Evolutionary conservation across 2,113 vertebrate species (phyloP).

Genomic region (Chlorocebus sabaeus): DNA sequence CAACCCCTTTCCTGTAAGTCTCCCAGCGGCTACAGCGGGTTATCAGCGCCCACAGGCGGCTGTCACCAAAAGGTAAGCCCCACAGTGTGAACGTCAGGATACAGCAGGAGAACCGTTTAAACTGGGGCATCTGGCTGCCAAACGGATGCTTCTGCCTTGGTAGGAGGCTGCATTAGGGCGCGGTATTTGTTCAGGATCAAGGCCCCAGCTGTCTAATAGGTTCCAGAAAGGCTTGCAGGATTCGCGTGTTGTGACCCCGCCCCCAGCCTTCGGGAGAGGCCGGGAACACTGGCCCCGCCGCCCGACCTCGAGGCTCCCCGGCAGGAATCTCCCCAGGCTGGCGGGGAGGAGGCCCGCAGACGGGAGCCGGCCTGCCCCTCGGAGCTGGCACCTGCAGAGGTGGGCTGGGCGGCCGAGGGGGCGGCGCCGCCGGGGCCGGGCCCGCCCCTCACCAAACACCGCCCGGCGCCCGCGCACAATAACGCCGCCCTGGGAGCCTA

Average conservation of each 20-base stretch:
- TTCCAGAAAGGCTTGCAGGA: neutral
- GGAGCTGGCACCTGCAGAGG: neutral
- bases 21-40: accelerated
- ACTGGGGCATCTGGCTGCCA: neutral
- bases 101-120: neutral
- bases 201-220: neutral
- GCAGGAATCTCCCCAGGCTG: neutral
- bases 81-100: accelerated
- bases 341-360: too few relatives aligned
- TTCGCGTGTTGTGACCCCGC: neutral
- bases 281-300: neutral
- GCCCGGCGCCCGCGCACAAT: neutral
- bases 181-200: neutral
- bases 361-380: neutral
- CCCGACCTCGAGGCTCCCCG: neutral
- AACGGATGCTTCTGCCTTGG: accelerated
- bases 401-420: neutral
- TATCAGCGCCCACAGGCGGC: neutral
- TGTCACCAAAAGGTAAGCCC: neutral
- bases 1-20: neutral
- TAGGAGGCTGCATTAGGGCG: neutral
- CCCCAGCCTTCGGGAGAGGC: neutral
- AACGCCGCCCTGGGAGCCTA: neutral
- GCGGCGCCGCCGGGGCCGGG: neutral
- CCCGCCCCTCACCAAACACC: neutral